Percentiles rank a stretch among this genome's conserved stretches.
phyloP scores from a whole-genome alignment of 1,140 invertebrate species.

The Holcopasites calliopsidis region DNA sequence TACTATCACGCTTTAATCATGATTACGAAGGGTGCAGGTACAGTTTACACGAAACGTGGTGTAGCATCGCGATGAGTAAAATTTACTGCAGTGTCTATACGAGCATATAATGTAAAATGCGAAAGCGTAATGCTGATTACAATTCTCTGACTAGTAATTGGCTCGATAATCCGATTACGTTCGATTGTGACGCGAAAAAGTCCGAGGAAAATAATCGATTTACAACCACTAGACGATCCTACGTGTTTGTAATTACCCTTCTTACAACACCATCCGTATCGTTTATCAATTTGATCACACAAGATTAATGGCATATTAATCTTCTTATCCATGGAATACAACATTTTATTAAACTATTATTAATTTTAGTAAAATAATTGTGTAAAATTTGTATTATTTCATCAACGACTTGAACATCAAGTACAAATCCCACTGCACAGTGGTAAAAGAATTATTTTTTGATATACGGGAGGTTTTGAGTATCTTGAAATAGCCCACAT shows the following conservation, averaged over 20 bases:
- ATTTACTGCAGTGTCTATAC: slow-evolving; percentile 28
- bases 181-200: background rate
- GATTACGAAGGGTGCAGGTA: background rate
- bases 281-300: background rate
- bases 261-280: background rate
- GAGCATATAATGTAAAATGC: slow-evolving; percentile 14
- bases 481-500: too few relatives aligned
- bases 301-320: background rate
- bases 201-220: background rate
- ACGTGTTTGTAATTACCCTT: background rate
- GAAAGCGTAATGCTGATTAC: slow-evolving; percentile 35
- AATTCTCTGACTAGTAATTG: background rate
- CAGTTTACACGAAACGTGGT: slow-evolving; percentile 13
- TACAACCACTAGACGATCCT: background rate
- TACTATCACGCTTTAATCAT: slow-evolving; percentile 17
- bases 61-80: slow-evolving; percentile 39
- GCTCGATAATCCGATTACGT: slow-evolving; percentile 37
- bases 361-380: too few relatives aligned
- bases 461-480: too few relatives aligned
- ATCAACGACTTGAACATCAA: too few relatives aligned
- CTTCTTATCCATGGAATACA: too few relatives aligned
- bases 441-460: too few relatives aligned
- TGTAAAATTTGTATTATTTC: too few relatives aligned
- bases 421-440: too few relatives aligned
- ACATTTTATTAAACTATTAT: too few relatives aligned